Evolutionary conservation across 2,797 vertebrate genomes (phyloP).

Genomic region (Acridotheres tristis): DNA sequence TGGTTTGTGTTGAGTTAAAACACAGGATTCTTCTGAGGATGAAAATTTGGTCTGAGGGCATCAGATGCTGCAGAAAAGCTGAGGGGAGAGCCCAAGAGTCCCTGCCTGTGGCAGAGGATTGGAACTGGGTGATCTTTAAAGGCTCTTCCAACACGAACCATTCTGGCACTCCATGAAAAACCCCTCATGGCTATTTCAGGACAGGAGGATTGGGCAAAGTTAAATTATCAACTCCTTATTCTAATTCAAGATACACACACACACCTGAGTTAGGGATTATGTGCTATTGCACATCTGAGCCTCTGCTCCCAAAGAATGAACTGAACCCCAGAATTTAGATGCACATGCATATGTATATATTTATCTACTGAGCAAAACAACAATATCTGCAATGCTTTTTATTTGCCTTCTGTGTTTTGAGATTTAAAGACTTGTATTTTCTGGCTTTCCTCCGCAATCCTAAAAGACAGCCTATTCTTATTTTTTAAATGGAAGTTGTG

Average conservation of each 20-base stretch:
- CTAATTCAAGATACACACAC: neutral
- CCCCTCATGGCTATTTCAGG: neutral
- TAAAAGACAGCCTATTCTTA: conserved; percentile 23
- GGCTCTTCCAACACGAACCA: neutral
- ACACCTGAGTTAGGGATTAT: neutral
- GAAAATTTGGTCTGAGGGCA: neutral
- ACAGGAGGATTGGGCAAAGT: neutral
- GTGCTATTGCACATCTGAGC: neutral
- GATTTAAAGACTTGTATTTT: conserved; percentile 35
- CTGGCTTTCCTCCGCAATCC: conserved; percentile 13
- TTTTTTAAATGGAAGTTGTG: conserved; percentile 38
- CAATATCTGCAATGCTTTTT: conserved; percentile 31
- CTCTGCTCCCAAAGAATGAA: conserved; percentile 1
- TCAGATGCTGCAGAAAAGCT: neutral
- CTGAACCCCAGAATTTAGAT: neutral
- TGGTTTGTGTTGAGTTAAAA: neutral
- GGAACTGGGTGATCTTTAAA: neutral
- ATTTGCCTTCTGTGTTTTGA: conserved; percentile 42
- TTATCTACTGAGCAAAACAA: conserved; percentile 48
- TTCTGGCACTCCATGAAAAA: neutral
- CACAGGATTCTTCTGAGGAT: neutral
- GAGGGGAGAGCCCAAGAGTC: neutral
- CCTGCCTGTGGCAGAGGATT: neutral
- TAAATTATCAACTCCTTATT: neutral
- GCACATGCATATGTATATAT: conserved; percentile 40